phyloP scores from a whole-genome alignment of 2,888 invertebrate species.

The Heliconius charithonia region DNA sequence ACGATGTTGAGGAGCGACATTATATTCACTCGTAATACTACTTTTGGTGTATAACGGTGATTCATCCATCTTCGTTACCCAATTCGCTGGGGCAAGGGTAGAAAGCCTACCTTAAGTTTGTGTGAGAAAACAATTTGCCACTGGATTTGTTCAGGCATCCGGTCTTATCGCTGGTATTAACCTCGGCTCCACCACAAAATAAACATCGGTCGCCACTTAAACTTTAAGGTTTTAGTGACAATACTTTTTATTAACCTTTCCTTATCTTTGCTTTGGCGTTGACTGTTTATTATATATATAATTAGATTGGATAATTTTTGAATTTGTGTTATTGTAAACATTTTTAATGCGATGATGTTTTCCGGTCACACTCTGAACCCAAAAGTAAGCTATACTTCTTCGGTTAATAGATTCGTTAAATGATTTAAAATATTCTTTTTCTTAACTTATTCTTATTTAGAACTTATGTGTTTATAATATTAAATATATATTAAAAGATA shows the following conservation, averaged over 20 bases:
- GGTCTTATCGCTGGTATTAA: constrained; percentile 54
- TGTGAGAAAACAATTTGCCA: constrained; percentile 59
- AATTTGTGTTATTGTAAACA: not conserved
- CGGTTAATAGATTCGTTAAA: no score
- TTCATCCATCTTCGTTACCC: constrained; percentile 73
- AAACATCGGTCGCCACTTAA: constrained; percentile 25
- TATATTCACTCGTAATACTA: constrained; percentile 47
- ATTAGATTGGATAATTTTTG: not conserved
- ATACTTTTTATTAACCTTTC: not conserved
- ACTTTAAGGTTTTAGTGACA: constrained; percentile 4
- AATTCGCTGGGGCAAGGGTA: constrained; percentile 62
- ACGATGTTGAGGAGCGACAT: constrained; percentile 47
- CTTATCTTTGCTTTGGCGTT: not conserved
- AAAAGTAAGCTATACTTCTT: no score
- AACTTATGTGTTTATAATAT: no score
- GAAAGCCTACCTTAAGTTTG: constrained; percentile 53
- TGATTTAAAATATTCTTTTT: no score
- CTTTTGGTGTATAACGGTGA: constrained; percentile 57
- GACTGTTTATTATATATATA: not conserved
- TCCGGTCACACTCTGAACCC: no score
- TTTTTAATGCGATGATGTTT: no score
- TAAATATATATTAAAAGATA: no score
- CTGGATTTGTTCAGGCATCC: constrained; percentile 54
- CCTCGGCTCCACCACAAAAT: constrained; percentile 35
- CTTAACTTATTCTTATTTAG: no score